Evolutionary conservation across 2,888 invertebrate species (phyloP).

Genomic region (Hemicrepidius hirtus): DNA sequence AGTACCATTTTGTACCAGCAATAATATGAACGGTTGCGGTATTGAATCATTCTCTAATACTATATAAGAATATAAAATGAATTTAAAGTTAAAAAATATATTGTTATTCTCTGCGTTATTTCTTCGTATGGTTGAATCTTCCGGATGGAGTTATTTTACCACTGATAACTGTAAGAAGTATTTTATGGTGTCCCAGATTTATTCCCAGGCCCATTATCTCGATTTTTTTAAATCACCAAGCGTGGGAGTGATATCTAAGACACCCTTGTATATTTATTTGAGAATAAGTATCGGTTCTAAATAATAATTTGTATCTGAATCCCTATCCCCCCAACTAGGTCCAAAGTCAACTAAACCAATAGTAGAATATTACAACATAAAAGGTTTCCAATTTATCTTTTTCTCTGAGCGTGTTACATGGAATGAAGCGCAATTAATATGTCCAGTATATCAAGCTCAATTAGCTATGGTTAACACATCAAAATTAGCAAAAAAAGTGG

Average conservation of each 20-base stretch:
- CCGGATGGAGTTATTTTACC: neutral
- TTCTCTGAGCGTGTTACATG: slow-evolving; percentile 35
- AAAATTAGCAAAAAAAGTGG: slow-evolving; percentile 2
- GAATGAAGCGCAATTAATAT: slow-evolving; percentile 31
- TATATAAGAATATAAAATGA: neutral
- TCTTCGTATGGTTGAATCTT: neutral
- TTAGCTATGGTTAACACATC: slow-evolving; percentile 24
- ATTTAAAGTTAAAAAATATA: neutral
- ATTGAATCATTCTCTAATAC: no score
- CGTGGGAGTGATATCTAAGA: no score
- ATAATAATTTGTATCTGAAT: no score
- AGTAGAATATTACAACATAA: slow-evolving; percentile 32
- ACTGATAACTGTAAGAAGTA: neutral
- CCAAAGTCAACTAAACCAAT: slow-evolving; percentile 8
- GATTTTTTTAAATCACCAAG: no score
- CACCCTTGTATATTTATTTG: no score
- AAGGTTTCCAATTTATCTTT: slow-evolving; percentile 18
- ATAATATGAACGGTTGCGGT: no score
- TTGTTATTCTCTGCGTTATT: neutral
- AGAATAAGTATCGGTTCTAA: no score
- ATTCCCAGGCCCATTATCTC: no score
- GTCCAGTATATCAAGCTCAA: slow-evolving; percentile 23
- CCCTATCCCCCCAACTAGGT: no score
- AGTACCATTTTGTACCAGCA: neutral
- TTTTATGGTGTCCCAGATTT: no score